Evolutionary conservation across 1,140 invertebrate species (phyloP).

Genomic region (Heterodera schachtii): DNA sequence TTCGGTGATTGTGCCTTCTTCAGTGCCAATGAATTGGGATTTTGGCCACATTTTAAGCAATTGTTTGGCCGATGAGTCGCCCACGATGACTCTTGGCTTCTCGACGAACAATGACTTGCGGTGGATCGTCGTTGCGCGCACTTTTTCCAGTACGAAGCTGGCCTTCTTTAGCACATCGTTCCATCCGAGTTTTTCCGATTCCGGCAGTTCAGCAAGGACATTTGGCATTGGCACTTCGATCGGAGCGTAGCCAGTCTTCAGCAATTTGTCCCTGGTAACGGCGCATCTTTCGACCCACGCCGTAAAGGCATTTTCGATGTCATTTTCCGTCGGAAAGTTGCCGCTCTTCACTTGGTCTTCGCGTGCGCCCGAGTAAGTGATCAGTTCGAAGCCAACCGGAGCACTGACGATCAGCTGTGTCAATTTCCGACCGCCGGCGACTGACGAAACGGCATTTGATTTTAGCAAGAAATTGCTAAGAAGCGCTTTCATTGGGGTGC

Average conservation of each 20-base stretch:
- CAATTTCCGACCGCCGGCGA: not conserved
- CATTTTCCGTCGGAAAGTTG: not conserved
- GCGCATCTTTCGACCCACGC: not conserved
- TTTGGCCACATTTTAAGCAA: not conserved
- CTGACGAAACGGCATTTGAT: not conserved
- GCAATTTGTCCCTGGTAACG: not conserved
- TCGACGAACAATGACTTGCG: not conserved
- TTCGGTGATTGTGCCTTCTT: not conserved
- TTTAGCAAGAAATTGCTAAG: not conserved
- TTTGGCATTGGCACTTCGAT: not conserved
- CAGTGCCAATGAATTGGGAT: conserved; percentile 13
- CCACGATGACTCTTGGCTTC: not conserved
- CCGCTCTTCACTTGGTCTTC: conserved; percentile 10
- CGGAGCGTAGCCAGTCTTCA: not conserved
- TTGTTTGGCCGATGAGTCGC: conserved; percentile 2
- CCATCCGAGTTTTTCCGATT: conserved; percentile 4
- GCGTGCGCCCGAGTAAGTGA: not conserved
- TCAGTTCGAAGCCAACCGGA: not conserved
- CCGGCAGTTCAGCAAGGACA: not conserved
- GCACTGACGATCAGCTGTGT: not conserved
- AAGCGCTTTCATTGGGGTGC: not conserved
- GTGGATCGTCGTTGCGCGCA: not conserved
- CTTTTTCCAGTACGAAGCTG: not conserved
- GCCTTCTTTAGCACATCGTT: not conserved
- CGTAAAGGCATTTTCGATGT: not conserved